Percentiles rank a stretch among this genome's conserved stretches.
Conservation (phyloP, 2,113 vertebrate species). For the Pachycephala philippinensis region DNA sequence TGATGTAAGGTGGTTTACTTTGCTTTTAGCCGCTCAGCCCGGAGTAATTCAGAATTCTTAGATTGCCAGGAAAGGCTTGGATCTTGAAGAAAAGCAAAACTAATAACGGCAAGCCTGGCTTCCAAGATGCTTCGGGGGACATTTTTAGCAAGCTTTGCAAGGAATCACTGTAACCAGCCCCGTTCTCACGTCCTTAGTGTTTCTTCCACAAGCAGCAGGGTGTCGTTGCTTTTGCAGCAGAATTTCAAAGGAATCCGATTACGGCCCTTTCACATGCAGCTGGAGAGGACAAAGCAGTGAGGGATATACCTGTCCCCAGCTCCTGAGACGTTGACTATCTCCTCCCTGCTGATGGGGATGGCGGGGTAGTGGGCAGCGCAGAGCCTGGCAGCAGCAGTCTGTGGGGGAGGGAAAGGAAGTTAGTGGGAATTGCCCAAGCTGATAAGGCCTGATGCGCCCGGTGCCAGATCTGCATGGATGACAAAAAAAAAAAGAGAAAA, state of each 20-base stretch:
- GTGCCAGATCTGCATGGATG: background rate
- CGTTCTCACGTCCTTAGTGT: background rate
- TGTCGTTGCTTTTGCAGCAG: background rate
- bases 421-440: background rate
- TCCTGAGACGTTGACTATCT: conserved; percentile 85
- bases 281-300: background rate
- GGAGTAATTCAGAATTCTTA: background rate
- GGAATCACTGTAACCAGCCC: background rate
- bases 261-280: background rate
- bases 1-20: conserved; percentile 3
- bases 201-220: background rate
- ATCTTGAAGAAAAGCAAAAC: conserved; percentile 1
- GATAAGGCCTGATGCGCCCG: background rate
- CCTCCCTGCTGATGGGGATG: conserved; percentile 62
- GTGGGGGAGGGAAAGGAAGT: background rate
- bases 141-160: background rate
- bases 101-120: background rate
- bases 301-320: conserved; percentile 84
- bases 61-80: background rate
- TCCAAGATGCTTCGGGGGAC: background rate
- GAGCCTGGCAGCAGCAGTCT: conserved; percentile 67
- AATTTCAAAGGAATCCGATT: background rate
- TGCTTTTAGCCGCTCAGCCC: background rate
- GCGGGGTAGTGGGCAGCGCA: conserved; percentile 83
- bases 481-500: background rate